Evolutionary conservation across 2,888 invertebrate species (phyloP).

Genomic region (Brassicogethes aeneus): DNA sequence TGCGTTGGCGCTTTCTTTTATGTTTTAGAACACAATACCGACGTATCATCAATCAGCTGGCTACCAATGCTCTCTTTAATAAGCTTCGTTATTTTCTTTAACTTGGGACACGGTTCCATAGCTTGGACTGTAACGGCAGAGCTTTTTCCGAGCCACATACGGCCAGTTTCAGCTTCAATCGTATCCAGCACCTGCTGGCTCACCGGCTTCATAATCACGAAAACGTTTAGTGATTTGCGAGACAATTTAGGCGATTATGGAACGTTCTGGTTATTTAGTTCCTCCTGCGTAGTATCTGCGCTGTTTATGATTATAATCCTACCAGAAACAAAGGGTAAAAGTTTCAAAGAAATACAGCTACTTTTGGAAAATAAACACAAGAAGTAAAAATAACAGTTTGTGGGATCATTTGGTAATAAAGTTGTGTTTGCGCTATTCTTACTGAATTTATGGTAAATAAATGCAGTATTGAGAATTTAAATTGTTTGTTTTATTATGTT

Average conservation of each 20-base stretch:
- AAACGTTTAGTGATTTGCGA: slow-evolving; percentile 53
- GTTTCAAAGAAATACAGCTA: slow-evolving; percentile 23
- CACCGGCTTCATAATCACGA: slow-evolving; percentile 63
- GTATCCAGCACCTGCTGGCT: slow-evolving; percentile 68
- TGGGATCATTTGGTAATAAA: no score
- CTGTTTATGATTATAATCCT: slow-evolving; percentile 49
- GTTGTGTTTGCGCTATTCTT: no score
- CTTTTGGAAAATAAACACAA: slow-evolving; percentile 14
- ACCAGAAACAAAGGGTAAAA: slow-evolving; percentile 25
- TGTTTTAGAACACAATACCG: slow-evolving; percentile 37
- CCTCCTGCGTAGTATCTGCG: slow-evolving; percentile 50
- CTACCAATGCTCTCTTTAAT: slow-evolving; percentile 62
- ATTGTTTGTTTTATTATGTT: no score
- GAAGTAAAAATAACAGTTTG: no score
- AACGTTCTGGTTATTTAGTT: slow-evolving; percentile 64
- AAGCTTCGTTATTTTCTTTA: slow-evolving; percentile 63
- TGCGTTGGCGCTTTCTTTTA: slow-evolving; percentile 41
- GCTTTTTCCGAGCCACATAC: slow-evolving; percentile 68
- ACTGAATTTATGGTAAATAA: no score
- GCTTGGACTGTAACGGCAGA: slow-evolving; percentile 78
- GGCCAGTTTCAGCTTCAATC: slow-evolving; percentile 61
- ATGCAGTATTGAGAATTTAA: no score
- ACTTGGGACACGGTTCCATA: slow-evolving; percentile 62
- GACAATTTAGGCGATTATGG: slow-evolving; percentile 48
- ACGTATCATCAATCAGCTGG: slow-evolving; percentile 51